Percentiles rank a stretch among this genome's conserved stretches.
Evolutionary conservation across 2,888 invertebrate species (phyloP).

Genomic region (Sminthurinus aureus): DNA sequence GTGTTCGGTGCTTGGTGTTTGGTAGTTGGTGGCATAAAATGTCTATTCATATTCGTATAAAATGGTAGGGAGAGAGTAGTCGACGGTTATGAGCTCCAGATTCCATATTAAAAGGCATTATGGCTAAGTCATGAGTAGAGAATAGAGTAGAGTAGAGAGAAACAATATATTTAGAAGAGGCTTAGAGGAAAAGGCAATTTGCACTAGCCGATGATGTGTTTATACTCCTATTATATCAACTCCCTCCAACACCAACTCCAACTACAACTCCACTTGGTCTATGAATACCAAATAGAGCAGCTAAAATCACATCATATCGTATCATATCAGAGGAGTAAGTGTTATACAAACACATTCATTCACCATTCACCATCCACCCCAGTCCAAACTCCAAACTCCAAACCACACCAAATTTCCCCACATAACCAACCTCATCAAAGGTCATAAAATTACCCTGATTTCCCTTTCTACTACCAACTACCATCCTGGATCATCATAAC

Average conservation of each 20-base stretch:
- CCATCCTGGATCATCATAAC: slow-evolving; percentile 44
- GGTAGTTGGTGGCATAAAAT: no score
- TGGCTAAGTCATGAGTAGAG: neutral
- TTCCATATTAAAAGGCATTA: slow-evolving; percentile 1
- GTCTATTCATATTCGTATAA: neutral
- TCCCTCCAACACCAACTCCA: neutral
- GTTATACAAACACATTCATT: neutral
- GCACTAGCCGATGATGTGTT: slow-evolving; percentile 55
- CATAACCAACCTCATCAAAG: slow-evolving; percentile 46
- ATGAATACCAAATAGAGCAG: slow-evolving; percentile 52
- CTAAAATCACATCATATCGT: no score
- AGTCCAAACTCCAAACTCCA: neutral
- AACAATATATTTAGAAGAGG: slow-evolving; percentile 43
- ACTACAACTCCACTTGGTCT: slow-evolving; percentile 41
- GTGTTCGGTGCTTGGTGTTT: no score
- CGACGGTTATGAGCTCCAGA: neutral
- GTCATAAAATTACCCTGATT: slow-evolving; percentile 58
- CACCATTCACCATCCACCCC: neutral
- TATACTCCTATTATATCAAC: slow-evolving; percentile 53
- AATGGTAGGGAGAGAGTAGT: neutral
- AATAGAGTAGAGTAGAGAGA: slow-evolving; percentile 3
- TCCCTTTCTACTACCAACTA: slow-evolving; percentile 46
- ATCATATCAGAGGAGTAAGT: neutral
- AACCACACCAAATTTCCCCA: slow-evolving; percentile 16
- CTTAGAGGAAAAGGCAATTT: slow-evolving; percentile 57